Evolutionary conservation across 2,888 invertebrate species (phyloP), one percentile per base, ranked within the genome.

Genomic region (Drosophila algonquin): DNA sequence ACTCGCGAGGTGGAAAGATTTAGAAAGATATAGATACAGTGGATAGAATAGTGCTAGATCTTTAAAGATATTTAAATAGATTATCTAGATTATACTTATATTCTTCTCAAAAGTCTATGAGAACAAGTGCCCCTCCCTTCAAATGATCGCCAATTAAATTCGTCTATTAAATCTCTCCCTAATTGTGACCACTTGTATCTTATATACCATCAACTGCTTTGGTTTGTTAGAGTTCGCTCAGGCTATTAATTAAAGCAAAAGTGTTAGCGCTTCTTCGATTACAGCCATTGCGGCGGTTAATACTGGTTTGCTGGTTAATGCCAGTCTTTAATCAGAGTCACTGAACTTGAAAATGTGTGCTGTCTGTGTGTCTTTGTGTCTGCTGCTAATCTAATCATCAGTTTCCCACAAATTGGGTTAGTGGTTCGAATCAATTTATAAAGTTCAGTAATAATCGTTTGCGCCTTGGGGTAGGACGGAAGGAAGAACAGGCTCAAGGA

Each of bases 341-440:
- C 64, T 77, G 77, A 86, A 74, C 73, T 79, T 64, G 73, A 79
- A 83, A 76, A 18, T 63, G 2, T 2, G 14, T 21, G 21, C 14
- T n/a, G 40, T 35, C 35, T 35, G 12, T 35, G 35, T n/a, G 40
- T 7, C 40, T 51, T 52, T 40, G 50, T 30, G 24, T 40, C 40
- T 40, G 55, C 53, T 55, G 61, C 44, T 57, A 50, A 62, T 67
- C 54, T 47, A 65, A 64, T 74, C 60, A 47, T 51, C 58, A 30
- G 27, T 48, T 53, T 24, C 30, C 27, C 12, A 30, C 47, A 30
- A 65, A 59, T 59, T 61, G 65, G 14, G 27, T 61, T 61, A 35
- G 65, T 44, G 47, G 67, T 12, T 32, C 2, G 10, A 16, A 45
- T 18, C 24, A 10, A 16, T 24, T 51, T 8, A 2, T n/a, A 30